Base-by-base conservation (phyloP, 1,140 invertebrate species). In the Odontomachus brunneus region DNA sequence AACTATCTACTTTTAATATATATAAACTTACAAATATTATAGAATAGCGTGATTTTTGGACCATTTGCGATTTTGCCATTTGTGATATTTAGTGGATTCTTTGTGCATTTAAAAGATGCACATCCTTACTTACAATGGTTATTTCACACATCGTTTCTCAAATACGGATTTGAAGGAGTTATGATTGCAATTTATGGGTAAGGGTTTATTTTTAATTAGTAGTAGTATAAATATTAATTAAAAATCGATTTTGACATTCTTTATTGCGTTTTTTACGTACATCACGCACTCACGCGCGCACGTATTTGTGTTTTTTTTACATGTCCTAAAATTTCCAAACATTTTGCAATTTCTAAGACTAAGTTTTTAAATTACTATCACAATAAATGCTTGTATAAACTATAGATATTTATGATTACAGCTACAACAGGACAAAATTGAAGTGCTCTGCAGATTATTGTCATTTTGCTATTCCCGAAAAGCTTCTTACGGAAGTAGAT, bases 31-130 rank as follows among this genome's bases (percentile, higher is more conserved):
- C n/a, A n/a, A n/a, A n/a, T n/a, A 24, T 84, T 96, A 69, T 93
- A 97, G 96, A 95, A 96, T 89, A 97, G 96, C 9, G 97, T 98
- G 0, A 97, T 99, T 88, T 95, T 99, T 91, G 98, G 98, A 24
- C 98, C 98, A 26, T 94, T 97, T 9, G 96, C 96, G 62, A 96
- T 98, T 80, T 96, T 97, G 92, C 98, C 97, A 0, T 98, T 99
- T 89, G 95, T 97, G 11, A 95, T 98, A 84, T 99, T 98, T 89
- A 97, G 96, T 59, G 98, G 98, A 19, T 99, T 99, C 94, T 99
- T 99, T 90, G 96, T 99, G 1, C 97, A 96, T 86, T 95, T 97
- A 78, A 96, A 96, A 75, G 97, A 98, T 87, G 97, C 98, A 3
- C 98, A 97, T 17, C 91, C 93, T 0, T 97, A 96, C 86, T 94